Base-by-base conservation (phyloP, 2,113 vertebrate genomes). In the Heterochromis multidens region DNA sequence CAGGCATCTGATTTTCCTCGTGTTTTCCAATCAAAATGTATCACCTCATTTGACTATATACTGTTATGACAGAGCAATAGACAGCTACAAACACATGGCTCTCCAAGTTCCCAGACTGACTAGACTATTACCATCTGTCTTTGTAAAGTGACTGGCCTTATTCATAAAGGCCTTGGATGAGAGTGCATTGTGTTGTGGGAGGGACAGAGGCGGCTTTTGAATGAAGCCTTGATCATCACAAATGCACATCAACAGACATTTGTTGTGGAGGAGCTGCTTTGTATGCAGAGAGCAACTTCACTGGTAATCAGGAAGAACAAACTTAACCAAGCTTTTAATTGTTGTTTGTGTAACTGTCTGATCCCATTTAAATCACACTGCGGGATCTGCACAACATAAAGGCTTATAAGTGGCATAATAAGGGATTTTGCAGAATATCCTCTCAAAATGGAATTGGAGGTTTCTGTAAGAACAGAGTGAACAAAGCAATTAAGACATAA, bases 291-390 rank as follows among this genome's bases (percentile, higher is more conserved):
- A 79, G 35, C 82, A 80, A 80, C 91, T 88, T 93, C 91, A 78
- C 60, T 80, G 89, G 87, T 95, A 96, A 96, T 96, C 94, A 95
- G 79, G 78, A 92, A 92, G 85, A 95, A 92, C 91, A 93, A 95
- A 95, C 94, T 93, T 94, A 96, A 96, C 94, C 92, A 96, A 92
- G 94, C 92, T 92, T 94, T 95, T 96, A 95, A 96, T 96, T 93
- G 94, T 93, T 96, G 93, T 96, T 95, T 95, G 93, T 94, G 92
- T 92, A 92, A 88, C 92, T 92, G 95, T 92, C 93, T 92, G 92
- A 90, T 94, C 92, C 83, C 43, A 89, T 95, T 94, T 88, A 83
- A 93, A 91, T 91, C 88, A 85, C 82, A 83, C 84, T 13, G 77
- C 5, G 19, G 86, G 79, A 92, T 92, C 79, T 82, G 83, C 82